Evolutionary conservation across 2,797 vertebrate genomes (phyloP), one percentile per base, ranked within the genome.

Genomic region (Sphenopsis melanotis): DNA sequence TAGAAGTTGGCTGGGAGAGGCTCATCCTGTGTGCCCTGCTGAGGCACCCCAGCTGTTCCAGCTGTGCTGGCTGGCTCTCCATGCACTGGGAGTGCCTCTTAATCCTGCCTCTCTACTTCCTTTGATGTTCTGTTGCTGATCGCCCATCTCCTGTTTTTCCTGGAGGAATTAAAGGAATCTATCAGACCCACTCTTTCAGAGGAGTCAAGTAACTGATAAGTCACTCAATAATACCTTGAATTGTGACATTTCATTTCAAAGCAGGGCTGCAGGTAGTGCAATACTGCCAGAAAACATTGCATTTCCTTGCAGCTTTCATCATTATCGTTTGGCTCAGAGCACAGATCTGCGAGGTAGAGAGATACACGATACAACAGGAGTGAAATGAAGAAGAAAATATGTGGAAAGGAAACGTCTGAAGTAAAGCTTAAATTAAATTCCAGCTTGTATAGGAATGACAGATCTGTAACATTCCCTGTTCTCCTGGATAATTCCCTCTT

Each of bases 321-420:
- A 71, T 95, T 84, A 91, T 90, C 29, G 1, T 95, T 96, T 82
- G 89, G 83, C 89, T 95, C 87, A 60, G 80, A 74, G 95, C 94
- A 70, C 70, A 71, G 66, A 80, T 87, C 85, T 68, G 56, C 18
- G 12, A 80, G 88, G 89, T 87, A 41, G 41, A 84, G 82, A 88
- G 85, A 82, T 76, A 81, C 89, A 72, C 23, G 74, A 90, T 95
- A 79, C 85, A 94, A 80, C 74, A 94, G 87, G 80, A 95, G 77
- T 47, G 91, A 94, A 95, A 95, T 91, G 89, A 83, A 86, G 93
- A 95, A 94, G 95, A 96, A 96, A 96, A 95, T 91, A 21, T 22
- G 64, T 87, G 80, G 87, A 90, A 94, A 91, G 66, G 57, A 94
- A 91, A 93, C 2, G 21, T 93, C 94, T 94, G 87, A 95, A 94